Base-by-base conservation (phyloP, 2,888 invertebrate species). In the Quadroppia sp. region DNA sequence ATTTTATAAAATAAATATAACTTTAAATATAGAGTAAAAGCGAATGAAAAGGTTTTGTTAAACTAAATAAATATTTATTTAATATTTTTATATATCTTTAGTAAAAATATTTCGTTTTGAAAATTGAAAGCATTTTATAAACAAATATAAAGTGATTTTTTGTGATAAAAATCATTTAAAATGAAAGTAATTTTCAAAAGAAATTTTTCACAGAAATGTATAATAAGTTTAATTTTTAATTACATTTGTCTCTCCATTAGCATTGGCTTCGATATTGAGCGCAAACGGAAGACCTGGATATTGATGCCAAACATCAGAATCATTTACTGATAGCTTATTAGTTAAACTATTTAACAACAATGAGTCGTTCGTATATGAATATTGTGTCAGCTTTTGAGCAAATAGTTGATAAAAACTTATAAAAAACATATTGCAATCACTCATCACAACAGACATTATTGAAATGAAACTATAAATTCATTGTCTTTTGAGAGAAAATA, bases 231-330 rank as follows among this genome's bases (percentile, higher is more conserved):
- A 40, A 64, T 6, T n/a, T 36, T 6, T 64, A 64, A n/a, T 64
- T 64, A 64, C 64, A 80, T 92, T 69, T 30, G 30, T 50, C 32
- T 69, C 70, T 2, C 73, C 69, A 23, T 32, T 45, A 9, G 70
- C n/a, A 53, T 30, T 56, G 53, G 69, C 69, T 69, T 73, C 73
- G 70, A 73, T 45, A 40, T 73, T 53, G 40, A 73, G 69, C 23
- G 73, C 73, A 73, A 59, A 73, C 28, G 73, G 73, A 69, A 73
- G 59, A 17, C 73, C 73, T 7, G 73, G 69, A 48, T 28, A 69
- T 50, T 50, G n/a, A 25, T 50, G 23, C 73, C 73, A 73, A 7
- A 69, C 70, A n/a, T 30, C 28, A 9, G 59, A 56, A 3, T 64
- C 64, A n/a, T 64, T 64, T 32, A 64, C n/a, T 4, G n/a, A 6